Base-by-base conservation (phyloP, 2,888 invertebrate species). In the Nymphalis urticae region DNA sequence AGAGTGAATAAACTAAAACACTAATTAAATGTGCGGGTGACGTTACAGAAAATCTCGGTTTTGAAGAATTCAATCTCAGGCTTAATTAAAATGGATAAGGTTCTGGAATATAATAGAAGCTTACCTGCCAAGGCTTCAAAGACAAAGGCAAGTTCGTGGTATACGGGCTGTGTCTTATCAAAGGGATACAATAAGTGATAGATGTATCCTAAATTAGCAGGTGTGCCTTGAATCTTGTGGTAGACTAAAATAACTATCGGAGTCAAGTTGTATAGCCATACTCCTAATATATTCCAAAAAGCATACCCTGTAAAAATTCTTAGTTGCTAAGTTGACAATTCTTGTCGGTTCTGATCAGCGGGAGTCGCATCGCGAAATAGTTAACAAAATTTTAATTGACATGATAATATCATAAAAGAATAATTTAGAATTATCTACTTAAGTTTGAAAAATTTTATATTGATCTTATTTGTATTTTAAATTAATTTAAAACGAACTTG, bases 131-230 rank as follows among this genome's bases (percentile, higher is more conserved):
- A 85, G 48, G 76, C 78, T 80, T 90, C 90, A 68, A 85, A 87
- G 62, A 82, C 70, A 72, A 83, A 88, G 50, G 82, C 82, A 27
- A 87, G 66, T 72, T 79, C 82, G 71, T 88, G 87, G 69, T 81
- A 78, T 48, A 83, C 75, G 36, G 84, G 83, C 72, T 82, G 79
- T n/a, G 83, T 86, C 77, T 88, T 88, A 73, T 89, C 88, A 76
- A 89, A 88, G n/a, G 89, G 90, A 72, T 90, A 90, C 65, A 78
- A 72, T 71, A 85, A 75, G 66, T 83, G 84, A 86, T 85, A 90
- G 58, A 89, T 82, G 71, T 82, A 87, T 56, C 86, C 87, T 51
- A 88, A 75, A 51, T 80, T 73, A 48, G 85, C 76, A 2, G 83
- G 78, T 17, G 74, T 68, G n/a, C 83, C 85, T 48, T 80, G 79